Evolutionary conservation across 2,888 invertebrate genomes (phyloP).

Genomic region (Notocelia uddmanniana): DNA sequence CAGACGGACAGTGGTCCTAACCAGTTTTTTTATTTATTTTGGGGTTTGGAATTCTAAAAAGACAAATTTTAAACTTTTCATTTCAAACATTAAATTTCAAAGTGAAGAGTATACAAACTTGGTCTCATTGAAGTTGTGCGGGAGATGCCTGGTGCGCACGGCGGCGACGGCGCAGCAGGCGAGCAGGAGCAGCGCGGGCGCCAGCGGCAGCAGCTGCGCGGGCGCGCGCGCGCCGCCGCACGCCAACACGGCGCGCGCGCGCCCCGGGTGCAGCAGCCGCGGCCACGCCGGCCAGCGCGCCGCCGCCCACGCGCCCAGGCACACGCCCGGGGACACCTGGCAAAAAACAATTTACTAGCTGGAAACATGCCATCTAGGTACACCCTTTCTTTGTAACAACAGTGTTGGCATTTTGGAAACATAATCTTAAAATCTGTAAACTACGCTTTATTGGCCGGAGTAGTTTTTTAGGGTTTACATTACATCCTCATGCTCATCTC

Average conservation of each 20-base stretch:
- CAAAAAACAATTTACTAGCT: no score
- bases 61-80: no score
- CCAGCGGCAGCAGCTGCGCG: slow-evolving; percentile 87
- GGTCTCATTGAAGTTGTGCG: slow-evolving; percentile 93
- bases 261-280: slow-evolving; percentile 80
- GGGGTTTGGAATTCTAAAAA: no score
- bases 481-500: no score
- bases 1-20: no score
- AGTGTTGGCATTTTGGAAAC: no score
- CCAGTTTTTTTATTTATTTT: no score
- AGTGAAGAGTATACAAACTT: slow-evolving; percentile 56
- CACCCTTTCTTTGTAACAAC: no score
- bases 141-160: slow-evolving; percentile 91
- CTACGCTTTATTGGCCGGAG: no score
- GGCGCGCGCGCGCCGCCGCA: slow-evolving; percentile 85
- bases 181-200: slow-evolving; percentile 90
- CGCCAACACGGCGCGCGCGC: slow-evolving; percentile 85
- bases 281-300: slow-evolving; percentile 78
- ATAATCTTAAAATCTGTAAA: no score
- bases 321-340: slow-evolving; percentile 63
- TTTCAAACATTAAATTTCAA: not conserved
- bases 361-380: no score
- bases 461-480: no score
- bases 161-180: slow-evolving; percentile 91
- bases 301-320: slow-evolving; percentile 87